A percentile compares a stretch with the other conserved stretches of the same genome.
Evolutionary conservation across 2,113 vertebrate genomes (phyloP).

Genomic region (Chrysemys picta): DNA sequence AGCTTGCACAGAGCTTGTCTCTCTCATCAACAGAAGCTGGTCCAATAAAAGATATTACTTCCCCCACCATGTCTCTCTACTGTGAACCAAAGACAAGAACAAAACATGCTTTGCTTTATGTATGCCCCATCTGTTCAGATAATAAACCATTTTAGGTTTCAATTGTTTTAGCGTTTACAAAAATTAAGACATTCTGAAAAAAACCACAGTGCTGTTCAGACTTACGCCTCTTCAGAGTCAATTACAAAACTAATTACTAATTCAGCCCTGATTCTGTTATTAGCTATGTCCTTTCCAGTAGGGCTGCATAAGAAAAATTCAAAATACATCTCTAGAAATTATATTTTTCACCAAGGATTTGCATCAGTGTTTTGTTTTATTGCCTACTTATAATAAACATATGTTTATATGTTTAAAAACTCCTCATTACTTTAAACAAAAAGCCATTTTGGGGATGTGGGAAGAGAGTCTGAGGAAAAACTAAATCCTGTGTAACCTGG

Average conservation of each 20-base stretch:
- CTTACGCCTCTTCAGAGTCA: background rate
- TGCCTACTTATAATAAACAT: background rate
- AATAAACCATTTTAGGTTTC: background rate
- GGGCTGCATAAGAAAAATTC: background rate
- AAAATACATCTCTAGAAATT: background rate
- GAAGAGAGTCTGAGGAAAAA: fast-evolving
- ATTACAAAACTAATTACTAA: background rate
- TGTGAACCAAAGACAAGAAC: background rate
- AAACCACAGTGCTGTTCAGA: background rate
- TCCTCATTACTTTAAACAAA: background rate
- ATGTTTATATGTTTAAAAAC: background rate
- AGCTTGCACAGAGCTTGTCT: background rate
- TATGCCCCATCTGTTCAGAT: background rate
- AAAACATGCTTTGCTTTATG: background rate
- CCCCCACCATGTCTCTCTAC: background rate
- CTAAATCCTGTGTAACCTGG: background rate
- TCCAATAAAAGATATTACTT: background rate
- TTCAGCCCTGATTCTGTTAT: background rate
- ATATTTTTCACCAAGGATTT: background rate
- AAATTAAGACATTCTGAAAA: background rate
- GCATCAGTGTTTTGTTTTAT: background rate
- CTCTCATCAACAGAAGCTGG: background rate
- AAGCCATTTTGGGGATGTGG: background rate
- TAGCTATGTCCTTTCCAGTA: background rate
- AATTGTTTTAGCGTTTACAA: background rate